Evolutionary conservation across 2,888 invertebrate genomes (phyloP), one percentile per base, ranked within the genome.

Genomic region (Ormyrus labotus): DNA sequence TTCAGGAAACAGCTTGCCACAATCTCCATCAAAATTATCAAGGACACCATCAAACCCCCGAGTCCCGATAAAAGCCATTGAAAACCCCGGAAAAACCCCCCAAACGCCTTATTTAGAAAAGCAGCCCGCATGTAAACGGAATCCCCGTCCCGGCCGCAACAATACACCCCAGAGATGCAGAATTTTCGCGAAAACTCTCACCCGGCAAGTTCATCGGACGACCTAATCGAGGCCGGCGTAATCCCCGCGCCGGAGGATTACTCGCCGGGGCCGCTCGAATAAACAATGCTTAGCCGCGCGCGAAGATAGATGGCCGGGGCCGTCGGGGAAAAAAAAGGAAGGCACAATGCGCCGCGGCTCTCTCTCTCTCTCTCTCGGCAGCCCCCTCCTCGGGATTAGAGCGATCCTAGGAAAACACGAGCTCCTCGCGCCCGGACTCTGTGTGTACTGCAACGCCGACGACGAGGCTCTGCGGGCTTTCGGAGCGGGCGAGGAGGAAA

Each of bases 181-280:
- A 53, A 73, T 68, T 72, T 55, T 72, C 64, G 69, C 72, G 61
- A 72, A 72, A 72, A 72, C 78, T 72, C 72, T 48, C 45, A 34
- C 19, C 19, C 47, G 48, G 6, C 4, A 34, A 34, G 34, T 34
- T 34, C 34, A 34, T 34, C 60, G 45, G 5, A 69, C 84, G 84
- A 85, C 85, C 69, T 76, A 88, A 87, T 87, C 86, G 84, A 85
- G 84, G 84, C 84, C 83, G 73, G 48, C 84, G 83, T 87, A 87
- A 87, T 86, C 86, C 86, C 72, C 70, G 73, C 82, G 57, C 78
- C 80, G 55, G 63, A 69, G 86, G 87, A 87, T 88, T 87, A 88
- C 50, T 63, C 50, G 45, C 68, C 74, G 84, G 34, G 84, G 34
- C 34, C 34, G 34, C 34, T 34, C 34, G 34, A 34, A 86, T 87